Evolutionary conservation across 2,113 vertebrate species (phyloP).

Genomic region (Prolemur simus): DNA sequence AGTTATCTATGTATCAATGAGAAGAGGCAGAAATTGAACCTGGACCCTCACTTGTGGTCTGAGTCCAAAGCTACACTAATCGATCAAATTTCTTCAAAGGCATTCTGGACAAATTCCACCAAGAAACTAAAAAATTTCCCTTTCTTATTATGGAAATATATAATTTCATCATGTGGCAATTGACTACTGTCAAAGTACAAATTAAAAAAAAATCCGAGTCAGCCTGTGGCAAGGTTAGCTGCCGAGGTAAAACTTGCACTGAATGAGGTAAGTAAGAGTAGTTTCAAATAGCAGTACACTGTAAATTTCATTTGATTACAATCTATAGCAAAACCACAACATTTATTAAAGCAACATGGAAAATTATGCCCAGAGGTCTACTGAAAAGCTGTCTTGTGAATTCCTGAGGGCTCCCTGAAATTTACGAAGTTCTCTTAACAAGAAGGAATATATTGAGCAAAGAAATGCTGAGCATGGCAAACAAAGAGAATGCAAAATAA

Average conservation of each 20-base stretch:
- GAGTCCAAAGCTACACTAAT: not conserved
- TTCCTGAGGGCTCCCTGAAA: not conserved
- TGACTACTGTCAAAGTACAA: not conserved
- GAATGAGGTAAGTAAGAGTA: not conserved
- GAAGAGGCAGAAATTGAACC: not conserved
- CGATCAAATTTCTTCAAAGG: not conserved
- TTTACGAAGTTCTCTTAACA: not conserved
- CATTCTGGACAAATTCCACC: constrained; percentile 17
- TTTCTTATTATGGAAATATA: constrained; percentile 4
- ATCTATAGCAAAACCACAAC: not conserved
- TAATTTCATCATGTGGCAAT: not conserved
- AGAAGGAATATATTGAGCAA: not conserved
- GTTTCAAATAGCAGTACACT: not conserved
- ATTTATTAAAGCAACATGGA: not conserved
- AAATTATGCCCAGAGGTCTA: not conserved
- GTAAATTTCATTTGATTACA: not conserved
- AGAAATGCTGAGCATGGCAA: constrained; percentile 52
- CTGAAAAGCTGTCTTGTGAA: not conserved
- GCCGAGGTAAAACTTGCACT: not conserved
- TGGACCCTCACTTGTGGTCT: not conserved
- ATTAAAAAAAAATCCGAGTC: not conserved
- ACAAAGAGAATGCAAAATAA: constrained; percentile 21
- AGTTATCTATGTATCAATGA: not conserved
- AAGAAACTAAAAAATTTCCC: not conserved
- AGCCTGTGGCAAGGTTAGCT: not conserved